Percentiles rank a stretch among this genome's conserved stretches.
phyloP scores from a whole-genome alignment of 2,113 vertebrate species.

The Phoxinus phoxinus region DNA sequence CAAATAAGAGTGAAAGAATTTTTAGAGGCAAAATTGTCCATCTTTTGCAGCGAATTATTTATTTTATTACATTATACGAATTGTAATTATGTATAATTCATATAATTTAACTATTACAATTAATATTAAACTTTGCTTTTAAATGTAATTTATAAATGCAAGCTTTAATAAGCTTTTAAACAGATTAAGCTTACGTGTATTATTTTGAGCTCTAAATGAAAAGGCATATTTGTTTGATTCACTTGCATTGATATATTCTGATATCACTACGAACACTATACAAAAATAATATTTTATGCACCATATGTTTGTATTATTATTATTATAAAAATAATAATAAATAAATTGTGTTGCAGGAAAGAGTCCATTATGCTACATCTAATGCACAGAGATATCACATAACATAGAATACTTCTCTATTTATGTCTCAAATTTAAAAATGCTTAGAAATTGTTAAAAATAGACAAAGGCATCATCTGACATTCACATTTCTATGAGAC shows the following conservation, averaged over 20 bases:
- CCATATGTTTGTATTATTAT: no score
- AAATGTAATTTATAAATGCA: no score
- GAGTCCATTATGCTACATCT: not conserved
- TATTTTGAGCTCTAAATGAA: no score
- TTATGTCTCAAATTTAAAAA: not conserved
- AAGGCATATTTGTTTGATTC: no score
- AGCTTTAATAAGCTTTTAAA: no score
- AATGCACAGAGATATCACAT: not conserved
- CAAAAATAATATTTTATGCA: no score
- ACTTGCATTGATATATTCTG: no score
- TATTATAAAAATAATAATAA: no score
- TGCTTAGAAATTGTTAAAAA: not conserved
- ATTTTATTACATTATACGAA: not conserved
- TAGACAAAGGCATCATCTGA: not conserved
- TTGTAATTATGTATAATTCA: not conserved
- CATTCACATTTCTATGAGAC: constrained; percentile 12
- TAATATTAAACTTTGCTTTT: no score
- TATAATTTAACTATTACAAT: no score
- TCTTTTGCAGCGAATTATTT: not conserved
- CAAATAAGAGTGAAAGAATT: not conserved
- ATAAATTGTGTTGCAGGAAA: no score
- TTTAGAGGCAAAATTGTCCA: not conserved
- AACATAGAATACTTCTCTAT: not conserved
- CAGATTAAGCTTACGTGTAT: no score
- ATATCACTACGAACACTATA: not conserved